Conservation (phyloP, 2,113 vertebrate genomes). For the Odocoileus hemionus region DNA sequence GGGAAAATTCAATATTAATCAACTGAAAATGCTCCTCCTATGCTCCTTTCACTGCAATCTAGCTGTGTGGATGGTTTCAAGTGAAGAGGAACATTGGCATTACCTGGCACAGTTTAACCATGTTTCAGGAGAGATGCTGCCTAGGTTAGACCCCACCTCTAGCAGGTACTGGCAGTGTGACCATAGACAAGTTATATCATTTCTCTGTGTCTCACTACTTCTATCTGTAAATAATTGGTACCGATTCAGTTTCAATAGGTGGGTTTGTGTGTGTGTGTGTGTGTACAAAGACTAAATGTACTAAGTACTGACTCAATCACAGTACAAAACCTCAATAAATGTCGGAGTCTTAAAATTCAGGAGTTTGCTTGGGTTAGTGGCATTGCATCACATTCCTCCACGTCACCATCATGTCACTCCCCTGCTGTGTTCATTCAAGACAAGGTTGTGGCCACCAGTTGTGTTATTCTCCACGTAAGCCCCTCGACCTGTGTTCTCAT, state of each 20-base stretch:
- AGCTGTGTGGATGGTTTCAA: not conserved
- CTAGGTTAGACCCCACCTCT: not conserved
- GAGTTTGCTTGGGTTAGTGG: not conserved
- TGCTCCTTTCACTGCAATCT: accelerated
- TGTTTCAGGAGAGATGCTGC: not conserved
- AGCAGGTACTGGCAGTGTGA: not conserved
- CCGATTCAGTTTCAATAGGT: not conserved
- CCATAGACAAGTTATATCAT: not conserved
- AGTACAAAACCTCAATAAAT: not conserved
- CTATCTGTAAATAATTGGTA: not conserved
- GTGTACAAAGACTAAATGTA: not conserved
- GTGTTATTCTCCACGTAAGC: not conserved
- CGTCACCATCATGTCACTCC: not conserved
- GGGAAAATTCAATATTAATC: not conserved
- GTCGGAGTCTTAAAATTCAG: not conserved
- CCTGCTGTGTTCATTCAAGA: not conserved
- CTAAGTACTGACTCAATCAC: not conserved
- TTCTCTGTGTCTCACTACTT: not conserved
- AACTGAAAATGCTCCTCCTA: not conserved
- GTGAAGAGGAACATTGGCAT: not conserved
- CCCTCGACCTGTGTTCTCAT: not conserved
- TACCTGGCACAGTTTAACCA: not conserved
- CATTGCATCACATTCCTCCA: no score
- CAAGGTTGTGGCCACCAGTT: not conserved
- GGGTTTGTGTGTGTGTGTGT: not conserved